Conservation (phyloP, 2,888 invertebrate species). For the Pseudoips prasinana region DNA sequence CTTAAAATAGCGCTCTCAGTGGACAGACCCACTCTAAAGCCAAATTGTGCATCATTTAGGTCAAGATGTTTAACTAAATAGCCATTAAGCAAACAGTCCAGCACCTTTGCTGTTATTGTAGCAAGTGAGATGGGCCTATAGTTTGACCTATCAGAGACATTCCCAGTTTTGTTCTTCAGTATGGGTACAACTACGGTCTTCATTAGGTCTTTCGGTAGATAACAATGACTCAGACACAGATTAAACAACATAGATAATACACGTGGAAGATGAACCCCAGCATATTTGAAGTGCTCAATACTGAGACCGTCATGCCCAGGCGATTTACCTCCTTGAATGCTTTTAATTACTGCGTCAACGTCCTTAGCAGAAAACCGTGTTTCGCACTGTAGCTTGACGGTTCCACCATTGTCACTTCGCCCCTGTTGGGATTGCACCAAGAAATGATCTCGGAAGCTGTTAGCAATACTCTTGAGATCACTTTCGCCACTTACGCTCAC, state of each 20-base stretch:
- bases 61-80: neutral
- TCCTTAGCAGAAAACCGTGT: neutral
- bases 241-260: constrained; percentile 1
- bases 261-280: constrained; percentile 1
- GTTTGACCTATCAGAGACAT: neutral
- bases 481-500: neutral
- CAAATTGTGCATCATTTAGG: constrained; percentile 8
- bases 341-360: neutral
- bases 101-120: constrained; percentile 4
- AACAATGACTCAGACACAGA: constrained; percentile 1
- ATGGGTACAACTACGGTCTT: neutral
- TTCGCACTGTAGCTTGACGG: no score
- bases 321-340: constrained; percentile 2
- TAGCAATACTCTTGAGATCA: neutral
- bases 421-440: neutral
- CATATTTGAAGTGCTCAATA: constrained; percentile 4
- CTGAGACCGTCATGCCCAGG: constrained; percentile 4
- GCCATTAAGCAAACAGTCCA: constrained; percentile 6
- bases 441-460: neutral
- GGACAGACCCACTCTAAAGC: constrained; percentile 10
- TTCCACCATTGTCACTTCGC: no score
- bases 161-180: constrained; percentile 1
- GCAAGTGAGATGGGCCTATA: constrained; percentile 8
- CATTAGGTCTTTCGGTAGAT: constrained; percentile 1
- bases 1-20: constrained; percentile 15